A percentile compares a stretch with the other conserved stretches of the same genome.
phyloP scores from a whole-genome alignment of 1,140 invertebrate genomes.

The Gryllus bimaculatus region DNA sequence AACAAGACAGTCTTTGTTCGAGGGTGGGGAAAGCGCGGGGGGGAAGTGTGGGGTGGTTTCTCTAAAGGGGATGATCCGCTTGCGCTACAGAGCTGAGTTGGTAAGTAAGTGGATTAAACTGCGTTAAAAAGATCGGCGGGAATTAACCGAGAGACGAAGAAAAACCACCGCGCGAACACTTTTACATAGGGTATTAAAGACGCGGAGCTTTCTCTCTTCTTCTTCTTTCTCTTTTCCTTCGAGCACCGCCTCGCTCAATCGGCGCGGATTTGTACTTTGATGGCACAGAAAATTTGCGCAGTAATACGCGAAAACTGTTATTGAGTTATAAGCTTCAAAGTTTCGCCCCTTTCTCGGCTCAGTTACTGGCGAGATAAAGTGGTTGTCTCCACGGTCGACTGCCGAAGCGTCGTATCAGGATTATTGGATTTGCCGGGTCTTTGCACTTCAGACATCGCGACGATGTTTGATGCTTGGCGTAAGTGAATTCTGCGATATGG shows the following conservation, averaged over 20 bases:
- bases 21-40: neutral
- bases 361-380: neutral
- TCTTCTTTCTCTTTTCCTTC: neutral
- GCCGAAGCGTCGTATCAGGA: too few species aligned
- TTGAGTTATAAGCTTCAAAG: neutral
- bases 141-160: neutral
- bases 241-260: neutral
- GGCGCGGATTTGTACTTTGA: neutral
- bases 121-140: neutral
- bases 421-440: too few species aligned
- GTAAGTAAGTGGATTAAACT: neutral
- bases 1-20: neutral
- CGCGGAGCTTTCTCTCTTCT: neutral
- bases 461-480: too few species aligned
- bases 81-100: neutral
- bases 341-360: neutral
- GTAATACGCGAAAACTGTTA: neutral
- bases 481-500: too few species aligned
- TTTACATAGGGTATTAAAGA: neutral
- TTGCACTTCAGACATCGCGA: too few species aligned
- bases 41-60: neutral
- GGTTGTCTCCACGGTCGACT: neutral
- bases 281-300: neutral
- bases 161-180: neutral
- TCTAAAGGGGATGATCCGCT: neutral